Base-by-base conservation (phyloP, 2,888 invertebrate species). In the Nomada ferruginata region DNA sequence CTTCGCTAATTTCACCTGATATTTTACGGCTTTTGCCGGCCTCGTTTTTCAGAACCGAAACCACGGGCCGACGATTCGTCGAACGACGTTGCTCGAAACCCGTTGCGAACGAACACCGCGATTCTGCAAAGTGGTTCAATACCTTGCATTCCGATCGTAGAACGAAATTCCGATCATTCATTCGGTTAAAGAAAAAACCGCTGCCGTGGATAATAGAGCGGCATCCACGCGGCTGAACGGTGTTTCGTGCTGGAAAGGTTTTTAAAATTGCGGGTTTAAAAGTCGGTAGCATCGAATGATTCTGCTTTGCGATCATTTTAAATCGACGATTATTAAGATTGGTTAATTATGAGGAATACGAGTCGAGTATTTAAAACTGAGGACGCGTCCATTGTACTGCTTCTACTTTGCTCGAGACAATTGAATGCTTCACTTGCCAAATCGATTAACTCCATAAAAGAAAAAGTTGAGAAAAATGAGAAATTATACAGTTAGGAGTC, bases 1-100 rank as follows among this genome's bases (percentile, higher is more conserved):
- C 1, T 55, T 55, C 53, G 36, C 79, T 83, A 84, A 83, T 84
- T 79, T 83, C 79, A 68, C 68, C 79, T 42, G 74, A 76, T 68
- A 57, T 63, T 84, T 84, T 79, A 78, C 55, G 50, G 44, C 69
- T 52, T 63, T 2, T 2, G 47, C 26, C 64, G 71, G 50, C 79
- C 79, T 63, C 70, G 65, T 73, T 82, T 76, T 82, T 76, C 73
- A 44, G 52, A 26, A 52, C 29, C 23, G 26, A 63, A 80, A 29
- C n/a, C 64, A 50, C n/a, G 20, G 29, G 20, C n/a, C n/a, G 53
- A 66, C 53, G 52, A 52, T 36, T n/a, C 47, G 29, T 60, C 47
- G 29, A 50, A 23, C 50, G 50, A 74, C 59, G 66, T 81, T 69
- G 44, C 57, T 61, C 68, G 61, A 29, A 78, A 68, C 26, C 15